Base-by-base conservation (phyloP, 2,888 invertebrate genomes). In the Glyphotaelius pellucidus region DNA sequence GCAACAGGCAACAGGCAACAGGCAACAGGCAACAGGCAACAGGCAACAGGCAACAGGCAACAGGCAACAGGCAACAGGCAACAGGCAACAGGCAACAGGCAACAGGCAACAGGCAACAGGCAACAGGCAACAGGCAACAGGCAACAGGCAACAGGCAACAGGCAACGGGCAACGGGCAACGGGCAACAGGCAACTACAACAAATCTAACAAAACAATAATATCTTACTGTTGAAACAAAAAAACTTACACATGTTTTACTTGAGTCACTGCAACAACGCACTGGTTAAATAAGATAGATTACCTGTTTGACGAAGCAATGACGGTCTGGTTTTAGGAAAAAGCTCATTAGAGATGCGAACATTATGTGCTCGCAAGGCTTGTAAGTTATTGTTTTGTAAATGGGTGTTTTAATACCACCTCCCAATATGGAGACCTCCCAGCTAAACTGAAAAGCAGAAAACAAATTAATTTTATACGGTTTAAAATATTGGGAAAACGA, bases 341-440 rank as follows among this genome's bases (percentile, higher is more conserved):
- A 83, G 84, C 32, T 19, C 35, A 83, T 83, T 25, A 67, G 84
- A 83, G 35, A 83, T 25, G 19, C 31, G 84, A 83, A 83, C 32
- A 35, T 9, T 83, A 83, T 32, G 19, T 32, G 31, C 31, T 83
- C 83, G 83, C 32, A 83, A 25, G 67, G 67, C 2, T 67, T 25
- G 67, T 67, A 4, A 67, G 25, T 67, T 67, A n/a, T n/a, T 67
- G 25, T 67, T 7, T 83, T 30, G 31, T 19, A 35, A 31, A 42
- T 42, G 9, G 25, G 25, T 67, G 67, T 67, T 67, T 67, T 67
- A 25, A 67, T 67, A 67, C 67, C 67, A 9, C 67, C 25, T 25
- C 67, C 9, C 25, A 67, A n/a, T 67, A 67, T 67, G 67, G 67
- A 67, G 67, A 67, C n/a, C 9, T 67, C 67, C 67, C 67, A 67